Evolutionary conservation across 2,797 vertebrate species (phyloP), one percentile per base, ranked within the genome.

Genomic region (Pelochelys cantorii): DNA sequence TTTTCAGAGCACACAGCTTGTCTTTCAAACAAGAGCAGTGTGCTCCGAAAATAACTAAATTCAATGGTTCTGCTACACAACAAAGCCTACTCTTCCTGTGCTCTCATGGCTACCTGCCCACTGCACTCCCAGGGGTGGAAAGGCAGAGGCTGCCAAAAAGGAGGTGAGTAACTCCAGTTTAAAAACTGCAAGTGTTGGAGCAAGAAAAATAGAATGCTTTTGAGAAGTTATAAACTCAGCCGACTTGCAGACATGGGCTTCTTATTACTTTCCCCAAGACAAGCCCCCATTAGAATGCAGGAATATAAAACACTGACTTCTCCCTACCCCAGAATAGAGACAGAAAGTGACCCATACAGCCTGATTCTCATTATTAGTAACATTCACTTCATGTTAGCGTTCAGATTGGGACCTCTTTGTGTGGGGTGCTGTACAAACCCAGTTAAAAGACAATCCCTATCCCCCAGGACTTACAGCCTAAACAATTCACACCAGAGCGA

Each of bases 41-140:
- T 87, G 96, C 95, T 94, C 94, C 91, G 81, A 80, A 96, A 97
- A 95, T 90, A 59, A 29, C 85, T 65, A 86, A 95, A 96, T 94
- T 92, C 95, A 96, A 89, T 87, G 92, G 81, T 92, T 93, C 92
- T 94, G 93, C 93, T 84, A 91, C 95, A 92, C 90, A 97, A 97
- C 97, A 97, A 97, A 96, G 96, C 90, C 87, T 91, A 84, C 96
- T 94, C 91, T 96, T 98, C 97, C 97, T 97, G 97, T 96, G 89
- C 42, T 0, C 23, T 84, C 11, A 96, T 97, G 97, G 97, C 97
- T 96, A 94, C 86, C 83, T 94, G 97, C 98, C 97, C 95, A 25
- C 57, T 0, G 0, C 52, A 52, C 86, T 97, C 97, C 95, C 96
- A 27, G 0, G 82, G 90, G 97, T 78, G 20, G 71, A 91, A 82